Percentiles rank a stretch among this genome's conserved stretches.
phyloP scores from a whole-genome alignment of 1,140 invertebrate genomes.

The Ephestia elutella region DNA sequence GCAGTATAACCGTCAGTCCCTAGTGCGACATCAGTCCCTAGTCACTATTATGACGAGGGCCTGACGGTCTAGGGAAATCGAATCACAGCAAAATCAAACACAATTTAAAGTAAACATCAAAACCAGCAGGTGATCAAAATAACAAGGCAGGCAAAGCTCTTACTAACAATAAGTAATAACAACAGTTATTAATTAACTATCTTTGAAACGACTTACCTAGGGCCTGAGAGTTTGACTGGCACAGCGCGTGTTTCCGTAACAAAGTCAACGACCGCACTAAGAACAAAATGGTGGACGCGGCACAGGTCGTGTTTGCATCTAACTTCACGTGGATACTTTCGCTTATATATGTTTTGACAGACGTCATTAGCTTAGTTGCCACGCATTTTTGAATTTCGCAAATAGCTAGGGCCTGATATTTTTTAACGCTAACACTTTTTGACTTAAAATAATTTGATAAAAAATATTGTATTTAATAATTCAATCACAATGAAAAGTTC shows the following conservation, averaged over 20 bases:
- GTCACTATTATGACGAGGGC: constrained; percentile 18
- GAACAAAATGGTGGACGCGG: constrained; percentile 8
- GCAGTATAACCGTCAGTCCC: constrained; percentile 2
- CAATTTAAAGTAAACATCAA: constrained; percentile 16
- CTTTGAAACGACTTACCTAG: constrained; percentile 5
- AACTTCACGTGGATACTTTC: constrained; percentile 9
- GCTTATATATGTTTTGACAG: background rate
- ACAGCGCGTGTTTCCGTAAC: constrained; percentile 9
- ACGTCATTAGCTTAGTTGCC: background rate
- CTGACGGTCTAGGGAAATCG: constrained; percentile 21
- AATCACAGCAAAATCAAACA: constrained; percentile 20
- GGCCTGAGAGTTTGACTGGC: constrained; percentile 5
- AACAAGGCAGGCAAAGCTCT: background rate
- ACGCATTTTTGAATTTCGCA: constrained; percentile 10
- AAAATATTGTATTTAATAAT: constrained; percentile 7
- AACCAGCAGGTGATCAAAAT: constrained; percentile 12
- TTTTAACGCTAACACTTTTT: constrained; percentile 8
- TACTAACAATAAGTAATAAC: background rate
- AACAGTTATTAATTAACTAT: constrained; percentile 8
- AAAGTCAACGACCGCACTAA: background rate
- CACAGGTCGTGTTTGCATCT: background rate
- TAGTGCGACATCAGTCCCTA: constrained; percentile 14
- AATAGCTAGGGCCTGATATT: constrained; percentile 9
- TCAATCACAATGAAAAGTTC: no score
- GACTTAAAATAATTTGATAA: background rate